phyloP scores from a whole-genome alignment of 2,888 invertebrate species.

The Dioctria rufipes region DNA sequence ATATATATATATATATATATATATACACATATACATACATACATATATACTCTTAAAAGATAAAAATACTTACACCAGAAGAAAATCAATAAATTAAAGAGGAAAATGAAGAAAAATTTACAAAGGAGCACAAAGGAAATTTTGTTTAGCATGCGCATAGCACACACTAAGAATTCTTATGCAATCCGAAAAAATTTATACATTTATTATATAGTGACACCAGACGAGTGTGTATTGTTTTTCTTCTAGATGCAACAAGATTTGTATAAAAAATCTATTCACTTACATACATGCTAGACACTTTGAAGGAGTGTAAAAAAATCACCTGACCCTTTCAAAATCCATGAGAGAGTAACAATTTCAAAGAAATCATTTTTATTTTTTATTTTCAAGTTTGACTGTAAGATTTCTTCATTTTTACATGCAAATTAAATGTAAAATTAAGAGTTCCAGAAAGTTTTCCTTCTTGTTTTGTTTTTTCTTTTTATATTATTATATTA shows the following conservation, averaged over 20 bases:
- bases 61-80: constrained; percentile 46
- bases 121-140: background rate
- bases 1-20: too few species aligned
- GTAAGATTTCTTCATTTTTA: background rate
- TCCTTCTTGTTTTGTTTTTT: constrained; percentile 28
- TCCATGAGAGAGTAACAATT: constrained; percentile 11
- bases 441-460: constrained; percentile 34
- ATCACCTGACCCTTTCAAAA: constrained; percentile 11
- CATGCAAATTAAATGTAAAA: constrained; percentile 32
- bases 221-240: background rate
- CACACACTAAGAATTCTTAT: constrained; percentile 1
- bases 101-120: constrained; percentile 2
- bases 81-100: constrained; percentile 39
- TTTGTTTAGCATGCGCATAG: constrained; percentile 9
- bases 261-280: background rate
- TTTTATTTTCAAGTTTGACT: too few species aligned
- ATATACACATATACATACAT: too few species aligned
- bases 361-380: background rate
- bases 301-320: constrained; percentile 5
- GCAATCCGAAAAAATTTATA: background rate
- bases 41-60: constrained; percentile 12
- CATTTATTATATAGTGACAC: background rate
- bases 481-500: constrained; percentile 25
- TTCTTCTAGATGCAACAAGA: background rate
- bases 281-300: background rate